A percentile compares a stretch with the other conserved stretches of the same genome.
phyloP scores from a whole-genome alignment of 30 jellyfish, hydroid and myxozoan genomes.

The Pseudorhiza aurosa region DNA sequence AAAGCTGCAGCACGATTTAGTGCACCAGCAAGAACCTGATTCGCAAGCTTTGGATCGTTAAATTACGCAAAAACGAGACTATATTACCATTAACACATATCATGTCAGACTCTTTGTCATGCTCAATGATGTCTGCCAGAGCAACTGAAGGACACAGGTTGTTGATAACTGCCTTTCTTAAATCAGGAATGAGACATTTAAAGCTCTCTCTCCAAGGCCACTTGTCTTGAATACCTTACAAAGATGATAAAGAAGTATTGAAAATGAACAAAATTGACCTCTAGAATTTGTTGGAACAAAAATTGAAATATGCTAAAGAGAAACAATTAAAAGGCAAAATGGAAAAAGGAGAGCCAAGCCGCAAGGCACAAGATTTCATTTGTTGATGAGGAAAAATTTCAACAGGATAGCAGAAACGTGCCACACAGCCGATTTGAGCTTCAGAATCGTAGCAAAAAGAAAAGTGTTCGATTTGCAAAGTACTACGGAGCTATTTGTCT shows the following conservation, averaged over 20 bases:
- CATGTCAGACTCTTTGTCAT: slow-evolving; percentile 2
- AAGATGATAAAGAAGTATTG: neutral
- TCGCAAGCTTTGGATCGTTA: neutral
- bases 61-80: no score
- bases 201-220: slow-evolving; percentile 64
- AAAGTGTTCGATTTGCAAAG: no score
- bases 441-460: no score
- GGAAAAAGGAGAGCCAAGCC: no score
- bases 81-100: slow-evolving; percentile 36
- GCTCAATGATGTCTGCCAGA: neutral
- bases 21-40: no score
- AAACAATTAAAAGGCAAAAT: no score
- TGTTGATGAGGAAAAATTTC: no score
- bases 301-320: neutral
- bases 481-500: no score
- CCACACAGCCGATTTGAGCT: no score
- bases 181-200: slow-evolving; percentile 23
- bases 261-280: neutral
- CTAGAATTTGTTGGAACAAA: neutral
- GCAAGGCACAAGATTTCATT: no score
- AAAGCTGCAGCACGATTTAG: no score
- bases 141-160: neutral
- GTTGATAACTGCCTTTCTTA: neutral
- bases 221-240: slow-evolving; percentile 6
- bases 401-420: no score